Evolutionary conservation across 2,797 vertebrate genomes (phyloP).

Genomic region (Sus cebifrons): DNA sequence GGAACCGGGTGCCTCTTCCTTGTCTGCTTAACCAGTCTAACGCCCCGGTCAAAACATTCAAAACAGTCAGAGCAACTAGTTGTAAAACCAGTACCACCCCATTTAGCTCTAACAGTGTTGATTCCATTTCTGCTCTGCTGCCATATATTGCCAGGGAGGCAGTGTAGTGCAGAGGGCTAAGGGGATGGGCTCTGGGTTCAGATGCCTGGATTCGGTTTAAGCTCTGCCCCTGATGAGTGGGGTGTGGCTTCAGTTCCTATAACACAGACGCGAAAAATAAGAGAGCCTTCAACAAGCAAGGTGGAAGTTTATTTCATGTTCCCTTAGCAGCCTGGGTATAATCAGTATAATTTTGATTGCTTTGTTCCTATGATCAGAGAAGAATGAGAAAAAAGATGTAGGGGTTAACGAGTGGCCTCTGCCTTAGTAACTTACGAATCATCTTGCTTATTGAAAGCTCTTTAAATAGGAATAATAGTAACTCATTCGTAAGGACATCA

Average conservation of each 20-base stretch:
- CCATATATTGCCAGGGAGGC: neutral
- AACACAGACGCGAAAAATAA: neutral
- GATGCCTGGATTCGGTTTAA: neutral
- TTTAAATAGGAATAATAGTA: neutral
- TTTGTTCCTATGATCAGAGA: neutral
- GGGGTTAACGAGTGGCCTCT: neutral
- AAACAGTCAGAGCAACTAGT: neutral
- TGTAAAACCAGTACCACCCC: neutral
- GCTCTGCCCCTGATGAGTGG: neutral
- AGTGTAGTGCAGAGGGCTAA: neutral
- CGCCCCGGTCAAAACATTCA: neutral
- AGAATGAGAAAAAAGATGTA: conserved; percentile 28
- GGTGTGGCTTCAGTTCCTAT: neutral
- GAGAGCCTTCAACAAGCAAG: neutral
- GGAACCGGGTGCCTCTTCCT: neutral
- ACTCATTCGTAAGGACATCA: neutral
- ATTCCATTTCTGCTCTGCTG: neutral
- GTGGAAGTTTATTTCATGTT: neutral
- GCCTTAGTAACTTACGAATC: neutral
- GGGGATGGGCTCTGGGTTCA: neutral
- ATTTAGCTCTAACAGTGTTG: neutral
- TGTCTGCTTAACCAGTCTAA: neutral
- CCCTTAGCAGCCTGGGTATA: neutral
- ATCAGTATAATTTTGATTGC: neutral
- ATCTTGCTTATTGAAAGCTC: neutral